Evolutionary conservation across 2,797 vertebrate genomes (phyloP).

Genomic region (Notamacropus eugenii): DNA sequence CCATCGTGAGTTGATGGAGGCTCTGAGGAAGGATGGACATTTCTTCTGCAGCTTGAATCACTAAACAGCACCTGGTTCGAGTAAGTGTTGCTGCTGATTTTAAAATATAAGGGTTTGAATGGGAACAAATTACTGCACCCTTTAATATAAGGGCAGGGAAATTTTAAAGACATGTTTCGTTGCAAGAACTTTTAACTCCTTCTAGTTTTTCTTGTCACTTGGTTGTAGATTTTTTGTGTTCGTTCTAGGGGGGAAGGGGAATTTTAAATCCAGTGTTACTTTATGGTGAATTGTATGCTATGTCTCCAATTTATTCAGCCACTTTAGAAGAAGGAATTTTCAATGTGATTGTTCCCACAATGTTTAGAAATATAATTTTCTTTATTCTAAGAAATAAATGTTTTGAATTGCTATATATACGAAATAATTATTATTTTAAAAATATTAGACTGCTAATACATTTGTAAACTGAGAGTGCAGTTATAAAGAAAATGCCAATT

Average conservation of each 20-base stretch:
- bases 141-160: constrained; percentile 55
- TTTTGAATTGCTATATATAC: constrained; percentile 18
- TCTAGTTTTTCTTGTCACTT: constrained; percentile 40
- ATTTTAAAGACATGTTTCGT: constrained; percentile 54
- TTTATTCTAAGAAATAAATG: constrained; percentile 41
- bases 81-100: constrained; percentile 57
- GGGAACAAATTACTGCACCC: constrained; percentile 47
- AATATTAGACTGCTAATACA: neutral
- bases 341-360: constrained; percentile 63
- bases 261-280: neutral
- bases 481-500: constrained; percentile 42
- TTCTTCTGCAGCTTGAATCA: constrained; percentile 57
- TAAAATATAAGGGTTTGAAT: constrained; percentile 62
- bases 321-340: neutral
- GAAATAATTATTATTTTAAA: constrained; percentile 22
- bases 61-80: constrained; percentile 41
- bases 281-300: constrained; percentile 32
- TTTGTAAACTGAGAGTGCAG: neutral
- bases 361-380: constrained; percentile 15
- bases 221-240: neutral
- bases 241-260: neutral
- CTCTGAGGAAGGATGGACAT: neutral
- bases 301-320: constrained; percentile 29
- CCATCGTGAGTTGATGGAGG: neutral
- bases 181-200: constrained; percentile 62